phyloP scores from a whole-genome alignment of 2,888 invertebrate species.

The Orthosia gracilis region DNA sequence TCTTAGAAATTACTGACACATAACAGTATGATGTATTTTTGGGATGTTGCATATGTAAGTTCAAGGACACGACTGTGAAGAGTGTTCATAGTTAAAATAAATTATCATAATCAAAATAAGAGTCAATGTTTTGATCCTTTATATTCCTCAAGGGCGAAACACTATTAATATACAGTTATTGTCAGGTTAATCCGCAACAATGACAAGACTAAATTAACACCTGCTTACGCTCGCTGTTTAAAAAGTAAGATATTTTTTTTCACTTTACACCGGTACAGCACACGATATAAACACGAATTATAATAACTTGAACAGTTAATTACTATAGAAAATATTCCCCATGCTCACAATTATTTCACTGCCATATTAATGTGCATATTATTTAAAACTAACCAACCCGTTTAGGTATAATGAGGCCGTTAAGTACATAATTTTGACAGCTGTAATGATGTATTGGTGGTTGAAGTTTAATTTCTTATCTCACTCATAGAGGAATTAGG shows the following conservation, averaged over 20 bases:
- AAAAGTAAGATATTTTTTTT: background rate
- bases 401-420: conserved; percentile 58
- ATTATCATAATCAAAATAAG: conserved; percentile 10
- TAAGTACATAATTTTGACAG: conserved; percentile 57
- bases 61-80: background rate
- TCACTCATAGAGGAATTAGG: conserved; percentile 26
- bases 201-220: conserved; percentile 9
- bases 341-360: conserved; percentile 40
- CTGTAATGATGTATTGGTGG: conserved; percentile 50
- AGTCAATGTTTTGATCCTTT: background rate
- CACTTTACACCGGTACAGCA: background rate
- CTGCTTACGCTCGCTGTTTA: background rate
- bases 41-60: background rate
- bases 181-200: conserved; percentile 12
- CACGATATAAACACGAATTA: conserved; percentile 4
- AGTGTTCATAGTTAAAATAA: background rate
- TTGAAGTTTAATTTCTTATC: conserved; percentile 40
- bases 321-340: conserved; percentile 41
- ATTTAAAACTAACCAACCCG: conserved; percentile 61
- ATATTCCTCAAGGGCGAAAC: background rate
- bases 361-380: conserved; percentile 56
- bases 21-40: conserved; percentile 57
- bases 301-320: conserved; percentile 38
- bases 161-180: background rate
- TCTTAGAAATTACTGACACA: conserved; percentile 25